These are phyloP conservation scores for Odontothrips loti DNA, from an alignment of 2,888 invertebrate species.

Conservation along the genomic window DNA sequence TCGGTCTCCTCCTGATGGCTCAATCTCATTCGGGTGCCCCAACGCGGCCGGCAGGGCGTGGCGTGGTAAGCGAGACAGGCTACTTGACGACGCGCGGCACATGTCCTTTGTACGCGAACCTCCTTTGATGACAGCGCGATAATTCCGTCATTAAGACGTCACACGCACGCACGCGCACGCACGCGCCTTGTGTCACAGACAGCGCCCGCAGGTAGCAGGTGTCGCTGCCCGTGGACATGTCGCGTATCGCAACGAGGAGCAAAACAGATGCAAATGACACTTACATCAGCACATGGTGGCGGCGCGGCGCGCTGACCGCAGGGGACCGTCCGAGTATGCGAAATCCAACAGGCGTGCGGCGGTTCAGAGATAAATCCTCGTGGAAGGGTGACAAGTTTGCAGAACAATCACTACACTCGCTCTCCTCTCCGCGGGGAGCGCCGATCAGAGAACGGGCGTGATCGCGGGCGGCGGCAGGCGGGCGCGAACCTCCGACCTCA, in stretches of 20 bases:
- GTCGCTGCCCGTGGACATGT: not conserved
- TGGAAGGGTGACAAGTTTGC: too few relatives aligned
- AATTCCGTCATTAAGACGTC: not conserved
- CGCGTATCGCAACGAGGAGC: not conserved
- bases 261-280: not conserved
- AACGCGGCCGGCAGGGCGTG: not conserved
- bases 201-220: not conserved
- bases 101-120: not conserved
- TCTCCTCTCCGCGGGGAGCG: not conserved
- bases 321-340: too few relatives aligned
- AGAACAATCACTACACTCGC: not conserved
- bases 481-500: not conserved
- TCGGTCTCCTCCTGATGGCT: not conserved
- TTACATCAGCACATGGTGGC: constrained; percentile 15
- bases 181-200: not conserved
- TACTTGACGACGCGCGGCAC: not conserved
- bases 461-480: not conserved
- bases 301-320: not conserved
- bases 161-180: not conserved
- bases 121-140: not conserved
- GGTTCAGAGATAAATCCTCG: too few relatives aligned
- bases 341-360: too few relatives aligned
- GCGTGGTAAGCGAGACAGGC: not conserved
- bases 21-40: not conserved
- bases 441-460: not conserved